phyloP scores from a whole-genome alignment of 2,797 vertebrate genomes.

The Phoebastria nigripes region DNA sequence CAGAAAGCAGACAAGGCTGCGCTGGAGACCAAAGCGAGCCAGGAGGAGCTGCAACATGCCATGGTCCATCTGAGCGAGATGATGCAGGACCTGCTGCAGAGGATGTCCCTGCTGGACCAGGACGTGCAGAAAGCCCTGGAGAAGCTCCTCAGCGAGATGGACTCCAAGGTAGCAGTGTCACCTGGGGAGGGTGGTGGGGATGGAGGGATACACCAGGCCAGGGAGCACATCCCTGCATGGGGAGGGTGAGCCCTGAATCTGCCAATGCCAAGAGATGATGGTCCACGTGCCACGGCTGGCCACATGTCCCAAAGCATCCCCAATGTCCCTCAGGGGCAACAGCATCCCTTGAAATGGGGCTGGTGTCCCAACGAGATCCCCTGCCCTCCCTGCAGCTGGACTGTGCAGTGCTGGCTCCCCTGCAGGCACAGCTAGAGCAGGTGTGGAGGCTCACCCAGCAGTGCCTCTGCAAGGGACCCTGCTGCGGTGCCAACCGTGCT shows the following conservation, averaged over 20 bases:
- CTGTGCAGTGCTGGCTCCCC: slow-evolving; percentile 30
- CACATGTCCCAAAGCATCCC: not conserved
- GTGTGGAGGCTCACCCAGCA: slow-evolving; percentile 56
- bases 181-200: not conserved
- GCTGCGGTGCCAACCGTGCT: slow-evolving; percentile 10
- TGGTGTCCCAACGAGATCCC: not conserved
- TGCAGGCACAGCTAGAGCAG: slow-evolving; percentile 62
- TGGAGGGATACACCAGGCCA: not conserved
- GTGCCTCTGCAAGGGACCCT: slow-evolving; percentile 39
- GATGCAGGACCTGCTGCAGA: slow-evolving; percentile 63
- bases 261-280: rapidly evolving
- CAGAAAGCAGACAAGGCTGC: slow-evolving; percentile 69
- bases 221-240: not conserved
- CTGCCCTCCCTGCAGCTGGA: slow-evolving; percentile 37
- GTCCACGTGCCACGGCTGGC: not conserved
- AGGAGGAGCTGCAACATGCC: slow-evolving; percentile 41
- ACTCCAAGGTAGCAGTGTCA: slow-evolving; percentile 53
- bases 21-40: slow-evolving; percentile 51
- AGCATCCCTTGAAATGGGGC: not conserved
- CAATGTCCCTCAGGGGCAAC: not conserved
- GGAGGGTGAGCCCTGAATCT: not conserved
- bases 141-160: slow-evolving; percentile 30
- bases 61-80: slow-evolving; percentile 44
- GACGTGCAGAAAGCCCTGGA: slow-evolving; percentile 62
- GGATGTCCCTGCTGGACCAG: slow-evolving; percentile 29